Conservation (phyloP, 2,113 vertebrate species). For the Phodopus roborovskii region DNA sequence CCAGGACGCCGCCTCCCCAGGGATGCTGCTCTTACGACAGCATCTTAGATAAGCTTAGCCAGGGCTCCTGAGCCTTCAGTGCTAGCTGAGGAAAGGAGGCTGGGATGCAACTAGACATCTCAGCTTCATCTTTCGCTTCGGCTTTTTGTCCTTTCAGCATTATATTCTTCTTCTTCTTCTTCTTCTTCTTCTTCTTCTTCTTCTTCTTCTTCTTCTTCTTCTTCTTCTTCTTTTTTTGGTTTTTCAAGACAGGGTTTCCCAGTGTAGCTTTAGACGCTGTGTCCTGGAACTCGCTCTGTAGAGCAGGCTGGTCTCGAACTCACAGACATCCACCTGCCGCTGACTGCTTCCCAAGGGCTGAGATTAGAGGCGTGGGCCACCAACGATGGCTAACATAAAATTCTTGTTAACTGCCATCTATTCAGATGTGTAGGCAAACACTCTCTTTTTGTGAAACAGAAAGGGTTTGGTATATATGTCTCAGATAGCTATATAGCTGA, state of each 20-base stretch:
- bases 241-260: too few relatives aligned
- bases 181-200: too few relatives aligned
- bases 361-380: too few relatives aligned
- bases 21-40: background rate
- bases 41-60: background rate
- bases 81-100: background rate
- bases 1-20: background rate
- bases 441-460: slow-evolving; percentile 3
- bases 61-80: background rate
- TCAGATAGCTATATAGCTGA: background rate
- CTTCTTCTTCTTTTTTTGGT: too few relatives aligned
- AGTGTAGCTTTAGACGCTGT: too few relatives aligned
- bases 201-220: too few relatives aligned
- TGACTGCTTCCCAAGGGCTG: too few relatives aligned
- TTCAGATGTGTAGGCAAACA: slow-evolving; percentile 4
- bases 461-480: background rate
- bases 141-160: background rate
- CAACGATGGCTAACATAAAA: background rate
- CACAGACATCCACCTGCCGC: too few relatives aligned
- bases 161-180: too few relatives aligned
- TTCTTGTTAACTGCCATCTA: background rate
- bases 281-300: too few relatives aligned
- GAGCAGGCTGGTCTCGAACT: too few relatives aligned
- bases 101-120: background rate
- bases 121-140: background rate